A percentile compares a stretch with the other conserved stretches of the same genome.
Evolutionary conservation across 2,888 invertebrate species (phyloP).

Genomic region (Ophion ellenae): DNA sequence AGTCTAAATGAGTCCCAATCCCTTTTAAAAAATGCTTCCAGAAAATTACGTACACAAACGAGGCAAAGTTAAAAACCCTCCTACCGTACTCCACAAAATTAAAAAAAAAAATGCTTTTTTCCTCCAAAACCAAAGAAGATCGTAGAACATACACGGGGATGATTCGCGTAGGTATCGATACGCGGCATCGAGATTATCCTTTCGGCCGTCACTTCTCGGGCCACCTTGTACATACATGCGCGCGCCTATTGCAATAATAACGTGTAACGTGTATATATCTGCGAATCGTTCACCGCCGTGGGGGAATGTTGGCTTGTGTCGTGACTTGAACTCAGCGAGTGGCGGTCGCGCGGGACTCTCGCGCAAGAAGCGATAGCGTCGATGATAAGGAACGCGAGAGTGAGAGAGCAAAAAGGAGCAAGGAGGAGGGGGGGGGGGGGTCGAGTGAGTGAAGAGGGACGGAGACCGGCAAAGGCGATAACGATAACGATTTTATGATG

Average conservation of each 20-base stretch:
- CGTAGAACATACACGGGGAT: no score
- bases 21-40: no score
- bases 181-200: no score
- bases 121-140: no score
- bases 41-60: no score
- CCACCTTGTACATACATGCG: constrained; percentile 10
- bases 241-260: constrained; percentile 56
- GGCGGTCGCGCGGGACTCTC: constrained; percentile 55
- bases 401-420: constrained; percentile 35
- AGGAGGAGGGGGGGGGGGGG: neutral
- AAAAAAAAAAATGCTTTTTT: no score
- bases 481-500: constrained; percentile 76
- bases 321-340: constrained; percentile 62
- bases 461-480: constrained; percentile 71
- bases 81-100: no score
- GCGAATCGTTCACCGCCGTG: constrained; percentile 43
- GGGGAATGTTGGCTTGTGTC: constrained; percentile 64
- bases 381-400: constrained; percentile 62
- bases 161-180: no score
- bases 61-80: no score
- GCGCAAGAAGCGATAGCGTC: constrained; percentile 63
- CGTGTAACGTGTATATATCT: constrained; percentile 41
- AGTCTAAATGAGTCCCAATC: no score
- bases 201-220: no score
- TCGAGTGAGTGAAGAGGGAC: constrained; percentile 11